phyloP scores from a whole-genome alignment of 2,113 vertebrate genomes.

The Eupsittula cactorum region DNA sequence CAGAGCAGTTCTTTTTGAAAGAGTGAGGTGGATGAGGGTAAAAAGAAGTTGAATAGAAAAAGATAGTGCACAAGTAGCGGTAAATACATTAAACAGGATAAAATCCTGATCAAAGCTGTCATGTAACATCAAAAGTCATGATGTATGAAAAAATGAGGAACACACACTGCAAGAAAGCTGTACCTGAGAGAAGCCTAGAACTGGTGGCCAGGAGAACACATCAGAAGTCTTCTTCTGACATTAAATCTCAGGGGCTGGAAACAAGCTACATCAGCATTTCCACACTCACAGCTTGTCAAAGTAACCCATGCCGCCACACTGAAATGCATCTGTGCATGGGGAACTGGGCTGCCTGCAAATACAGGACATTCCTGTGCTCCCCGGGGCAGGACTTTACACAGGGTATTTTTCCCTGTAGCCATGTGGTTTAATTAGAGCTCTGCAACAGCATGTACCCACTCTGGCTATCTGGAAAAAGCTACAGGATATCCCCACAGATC shows the following conservation, averaged over 20 bases:
- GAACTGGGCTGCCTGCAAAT: neutral
- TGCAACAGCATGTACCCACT: neutral
- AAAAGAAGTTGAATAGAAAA: neutral
- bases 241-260: neutral
- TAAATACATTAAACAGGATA: neutral
- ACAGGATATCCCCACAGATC: neutral
- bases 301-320: accelerated
- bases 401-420: neutral
- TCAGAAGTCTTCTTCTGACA: neutral
- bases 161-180: neutral
- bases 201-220: neutral
- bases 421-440: neutral
- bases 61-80: neutral
- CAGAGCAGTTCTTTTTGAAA: neutral
- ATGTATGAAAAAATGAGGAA: neutral
- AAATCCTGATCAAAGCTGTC: neutral
- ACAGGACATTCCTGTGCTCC: too few relatives aligned
- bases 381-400: neutral
- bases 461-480: neutral
- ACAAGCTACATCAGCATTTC: neutral
- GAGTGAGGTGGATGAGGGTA: neutral
- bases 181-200: neutral
- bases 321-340: too few relatives aligned
- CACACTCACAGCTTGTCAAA: neutral
- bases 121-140: neutral